Evolutionary conservation across 2,113 vertebrate species (phyloP), one percentile per base, ranked within the genome.

Genomic region (Lonchura striata): DNA sequence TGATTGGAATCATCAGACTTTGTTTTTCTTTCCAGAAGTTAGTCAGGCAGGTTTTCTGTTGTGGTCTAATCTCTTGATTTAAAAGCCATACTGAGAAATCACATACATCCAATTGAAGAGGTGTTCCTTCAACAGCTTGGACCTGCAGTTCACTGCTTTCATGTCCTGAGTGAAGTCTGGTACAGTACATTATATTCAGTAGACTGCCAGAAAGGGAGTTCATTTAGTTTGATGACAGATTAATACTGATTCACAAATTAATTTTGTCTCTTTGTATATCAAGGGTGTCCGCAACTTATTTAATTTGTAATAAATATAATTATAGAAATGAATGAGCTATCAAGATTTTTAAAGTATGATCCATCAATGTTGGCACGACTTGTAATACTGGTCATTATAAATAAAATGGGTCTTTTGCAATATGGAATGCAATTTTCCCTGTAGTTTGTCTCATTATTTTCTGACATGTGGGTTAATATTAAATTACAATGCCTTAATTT

Each of bases 301-400:
- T 98, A 98, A 98, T 98, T 98, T 97, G 96, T 98, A 97, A 98
- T 98, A 98, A 98, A 98, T 98, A 90, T 97, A 98, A 98, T 99
- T 98, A 99, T 98, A 98, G 98, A 99, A 99, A 99, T 98, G 98
- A 99, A 99, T 98, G 98, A 98, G 98, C 98, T 98, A 97, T 98
- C 98, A 98, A 98, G 96, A 98, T 96, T 98, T 97, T 97, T 97
- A 97, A 97, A 98, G 98, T 98, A 97, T 98, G 97, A 99, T 99
- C 98, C 98, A 99, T 99, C 98, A 99, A 92, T 97, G 97, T 97
- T 97, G 98, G 97, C 97, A 97, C 59, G 47, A 97, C 97, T 97
- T 97, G 97, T 96, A 96, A 97, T 98, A 95, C 96, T 98, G 97
- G 97, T 98, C 98, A 98, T 98, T 98, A 98, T 97, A 98, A 98